These are phyloP conservation scores for Tetragnatha montana DNA, from an alignment of 2,888 invertebrate species.

Conservation along the genomic window DNA sequence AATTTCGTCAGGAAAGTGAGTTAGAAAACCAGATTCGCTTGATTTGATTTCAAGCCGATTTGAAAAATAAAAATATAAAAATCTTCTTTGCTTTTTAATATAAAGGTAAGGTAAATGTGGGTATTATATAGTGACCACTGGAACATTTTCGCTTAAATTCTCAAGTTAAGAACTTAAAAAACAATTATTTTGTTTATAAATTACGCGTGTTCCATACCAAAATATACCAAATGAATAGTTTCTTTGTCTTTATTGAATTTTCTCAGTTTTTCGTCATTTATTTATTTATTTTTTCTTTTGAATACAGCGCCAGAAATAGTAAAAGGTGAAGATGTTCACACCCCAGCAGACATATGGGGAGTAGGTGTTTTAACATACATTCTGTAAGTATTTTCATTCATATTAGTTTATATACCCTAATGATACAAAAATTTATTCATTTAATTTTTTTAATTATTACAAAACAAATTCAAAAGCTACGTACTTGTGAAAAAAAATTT, in stretches of 20 bases:
- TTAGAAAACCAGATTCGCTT: too few relatives aligned
- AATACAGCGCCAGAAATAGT: constrained; percentile 89
- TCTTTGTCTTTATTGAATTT: background rate
- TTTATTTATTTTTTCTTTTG: background rate
- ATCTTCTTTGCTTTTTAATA: too few relatives aligned
- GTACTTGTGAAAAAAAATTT: too few relatives aligned
- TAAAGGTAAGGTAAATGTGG: too few relatives aligned
- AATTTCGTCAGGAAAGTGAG: too few relatives aligned
- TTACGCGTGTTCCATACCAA: too few relatives aligned
- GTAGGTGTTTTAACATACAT: constrained; percentile 94
- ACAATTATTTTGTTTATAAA: background rate
- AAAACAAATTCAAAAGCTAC: too few relatives aligned
- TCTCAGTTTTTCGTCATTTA: too few relatives aligned
- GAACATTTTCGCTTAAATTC: too few relatives aligned
- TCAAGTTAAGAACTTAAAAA: background rate
- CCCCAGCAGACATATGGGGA: constrained; percentile 96
- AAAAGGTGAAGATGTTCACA: constrained; percentile 89
- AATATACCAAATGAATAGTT: background rate
- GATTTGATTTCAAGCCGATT: too few relatives aligned
- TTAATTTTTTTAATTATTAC: background rate
- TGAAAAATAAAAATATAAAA: too few relatives aligned
- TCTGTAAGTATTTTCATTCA: constrained; percentile 78
- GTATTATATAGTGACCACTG: too few relatives aligned
- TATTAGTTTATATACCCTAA: background rate
- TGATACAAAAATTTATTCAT: background rate